Base-by-base conservation (phyloP, 1,140 invertebrate species). In the Teleogryllus occipitalis region DNA sequence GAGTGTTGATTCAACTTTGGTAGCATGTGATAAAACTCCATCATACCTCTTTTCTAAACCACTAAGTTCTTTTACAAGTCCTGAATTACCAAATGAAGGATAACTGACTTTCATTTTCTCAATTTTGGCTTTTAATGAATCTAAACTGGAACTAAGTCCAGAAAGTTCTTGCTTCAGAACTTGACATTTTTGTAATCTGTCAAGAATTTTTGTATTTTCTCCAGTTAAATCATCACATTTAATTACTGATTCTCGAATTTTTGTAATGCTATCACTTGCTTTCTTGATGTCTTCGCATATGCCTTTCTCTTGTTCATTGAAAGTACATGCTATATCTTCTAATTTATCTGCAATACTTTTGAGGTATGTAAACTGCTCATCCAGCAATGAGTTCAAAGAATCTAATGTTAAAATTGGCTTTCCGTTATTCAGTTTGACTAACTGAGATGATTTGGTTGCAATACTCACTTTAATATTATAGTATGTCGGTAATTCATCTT, bases 191-290 rank as follows among this genome's bases (percentile, higher is more conserved):
- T 93, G 90, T 8, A 97, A 88, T 81, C 95, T 89, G 80, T 91
- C 89, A 54, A 97, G 87, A 78, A 97, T 93, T 84, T 95, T 94
- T 7, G 90, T 89, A 84, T 96, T 95, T 82, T 95, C 92, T 2
- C 96, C 96, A 15, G 93, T 94, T 83, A 96, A 90, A 86, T 97
- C 95, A 84, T 98, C 96, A 86, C 95, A 97, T 86, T 95, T 95
- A 14, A 96, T 93, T 0, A 97, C 90, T 76, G 93, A 90, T 84
- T 98, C 96, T 39, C 96, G 90, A 76, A 97, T 90, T 82, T 91
- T 92, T 39, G 91, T 91, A 0, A 96, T 89, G 77, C 87, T 87
- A 77, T 93, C 92, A 54, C 90, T 90, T 0, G 90, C 87, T 21
- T 86, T 87, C 86, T 95, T 96, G 8, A 95, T 90, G 21, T 91